Percentiles rank a stretch among this genome's conserved stretches.
phyloP scores from a whole-genome alignment of 2,888 invertebrate species.

The Alentia gelatinosa region DNA sequence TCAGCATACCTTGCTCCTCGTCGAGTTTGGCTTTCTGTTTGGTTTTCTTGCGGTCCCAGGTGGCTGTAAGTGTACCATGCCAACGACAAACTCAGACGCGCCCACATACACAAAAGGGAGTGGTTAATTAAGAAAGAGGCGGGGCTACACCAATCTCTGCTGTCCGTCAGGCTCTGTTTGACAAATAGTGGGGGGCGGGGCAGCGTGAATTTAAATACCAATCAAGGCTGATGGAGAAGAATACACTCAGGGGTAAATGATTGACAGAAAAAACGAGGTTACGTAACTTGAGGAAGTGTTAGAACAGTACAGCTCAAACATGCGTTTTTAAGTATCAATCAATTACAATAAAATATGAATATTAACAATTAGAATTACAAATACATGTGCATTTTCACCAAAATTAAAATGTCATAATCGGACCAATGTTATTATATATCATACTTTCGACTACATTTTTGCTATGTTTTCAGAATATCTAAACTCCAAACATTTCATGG shows the following conservation, averaged over 20 bases:
- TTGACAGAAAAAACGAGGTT: neutral
- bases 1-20: conserved; percentile 46
- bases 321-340: too few species aligned
- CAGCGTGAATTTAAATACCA: neutral
- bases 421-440: too few species aligned
- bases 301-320: neutral
- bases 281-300: neutral
- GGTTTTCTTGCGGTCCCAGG: conserved; percentile 59
- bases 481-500: too few species aligned
- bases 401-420: too few species aligned
- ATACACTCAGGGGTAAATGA: neutral
- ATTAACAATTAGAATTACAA: too few species aligned
- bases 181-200: neutral
- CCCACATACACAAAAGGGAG: conserved; percentile 34
- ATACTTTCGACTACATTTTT: too few species aligned
- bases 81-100: conserved; percentile 39
- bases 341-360: too few species aligned
- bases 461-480: too few species aligned
- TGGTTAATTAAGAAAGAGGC: neutral
- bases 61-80: conserved; percentile 55
- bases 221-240: neutral
- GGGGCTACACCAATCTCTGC: neutral
- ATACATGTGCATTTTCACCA: too few species aligned
- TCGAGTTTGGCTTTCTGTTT: conserved; percentile 22
- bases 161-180: conserved; percentile 16